phyloP scores from a whole-genome alignment of 2,888 invertebrate species.

The Tricholauxania praeusta region DNA sequence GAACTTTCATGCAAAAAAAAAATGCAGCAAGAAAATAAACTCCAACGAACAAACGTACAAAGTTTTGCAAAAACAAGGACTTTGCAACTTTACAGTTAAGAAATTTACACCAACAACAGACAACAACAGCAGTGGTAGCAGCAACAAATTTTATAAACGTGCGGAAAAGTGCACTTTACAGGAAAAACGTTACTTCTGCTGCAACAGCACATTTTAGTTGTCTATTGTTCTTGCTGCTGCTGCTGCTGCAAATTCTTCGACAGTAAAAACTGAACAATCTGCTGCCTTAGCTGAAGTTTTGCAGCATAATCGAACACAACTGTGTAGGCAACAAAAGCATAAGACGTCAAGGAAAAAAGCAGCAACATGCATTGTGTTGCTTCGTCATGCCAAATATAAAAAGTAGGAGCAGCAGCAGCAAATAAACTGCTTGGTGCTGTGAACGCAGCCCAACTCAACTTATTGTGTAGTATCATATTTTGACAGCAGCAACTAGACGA shows the following conservation, averaged over 20 bases:
- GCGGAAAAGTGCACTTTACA: slow-evolving; percentile 34
- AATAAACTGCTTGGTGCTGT: slow-evolving; percentile 37
- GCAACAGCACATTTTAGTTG: not conserved
- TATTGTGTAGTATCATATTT: slow-evolving; percentile 36
- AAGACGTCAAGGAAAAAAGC: slow-evolving; percentile 27
- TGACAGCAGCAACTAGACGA: slow-evolving; percentile 38
- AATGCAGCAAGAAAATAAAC: not conserved
- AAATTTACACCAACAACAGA: slow-evolving; percentile 43
- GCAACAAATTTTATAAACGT: slow-evolving; percentile 34
- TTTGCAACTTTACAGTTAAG: slow-evolving; percentile 37
- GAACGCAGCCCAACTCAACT: slow-evolving; percentile 20
- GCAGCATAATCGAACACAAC: slow-evolving; percentile 37
- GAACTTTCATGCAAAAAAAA: slow-evolving; percentile 29
- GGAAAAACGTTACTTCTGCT: slow-evolving; percentile 11
- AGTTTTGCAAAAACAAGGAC: slow-evolving; percentile 25
- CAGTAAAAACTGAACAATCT: slow-evolving; percentile 32
- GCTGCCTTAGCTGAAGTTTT: slow-evolving; percentile 36
- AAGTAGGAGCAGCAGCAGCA: slow-evolving; percentile 30
- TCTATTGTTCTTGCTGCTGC: not conserved
- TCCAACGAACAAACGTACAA: not conserved
- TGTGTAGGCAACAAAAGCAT: slow-evolving; percentile 29
- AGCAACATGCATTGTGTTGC: slow-evolving; percentile 36
- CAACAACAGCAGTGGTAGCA: slow-evolving; percentile 11
- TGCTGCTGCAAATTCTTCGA: slow-evolving; percentile 21
- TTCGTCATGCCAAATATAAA: slow-evolving; percentile 29